Percentiles rank a stretch among this genome's conserved stretches.
Evolutionary conservation across 2,113 vertebrate genomes (phyloP).

Genomic region (Corydoras maculifer): DNA sequence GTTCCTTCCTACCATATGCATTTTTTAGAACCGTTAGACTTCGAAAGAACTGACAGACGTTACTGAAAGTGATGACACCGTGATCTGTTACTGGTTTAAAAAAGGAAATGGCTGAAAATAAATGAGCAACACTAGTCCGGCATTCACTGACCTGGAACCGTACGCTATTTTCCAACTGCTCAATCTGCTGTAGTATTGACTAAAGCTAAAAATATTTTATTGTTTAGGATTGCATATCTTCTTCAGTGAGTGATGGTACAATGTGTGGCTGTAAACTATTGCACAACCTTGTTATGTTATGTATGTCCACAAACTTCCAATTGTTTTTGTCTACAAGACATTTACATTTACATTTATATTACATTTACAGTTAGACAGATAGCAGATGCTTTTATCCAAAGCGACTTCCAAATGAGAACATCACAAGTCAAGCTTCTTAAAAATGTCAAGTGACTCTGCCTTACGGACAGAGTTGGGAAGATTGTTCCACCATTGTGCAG

Average conservation of each 20-base stretch:
- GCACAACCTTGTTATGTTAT: constrained; percentile 62
- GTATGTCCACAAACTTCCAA: constrained; percentile 55
- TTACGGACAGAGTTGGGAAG: too few relatives aligned
- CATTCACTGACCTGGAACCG: constrained; percentile 66
- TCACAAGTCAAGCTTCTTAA: too few relatives aligned
- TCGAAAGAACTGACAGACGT: constrained; percentile 12
- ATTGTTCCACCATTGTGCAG: too few relatives aligned
- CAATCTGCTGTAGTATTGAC: constrained; percentile 59
- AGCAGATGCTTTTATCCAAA: too few relatives aligned
- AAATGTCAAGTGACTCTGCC: too few relatives aligned
- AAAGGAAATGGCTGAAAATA: constrained; percentile 53
- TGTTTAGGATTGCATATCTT: constrained; percentile 63
- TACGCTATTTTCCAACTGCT: constrained; percentile 66
- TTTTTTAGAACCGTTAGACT: not conserved
- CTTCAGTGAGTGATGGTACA: constrained; percentile 56
- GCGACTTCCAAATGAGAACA: too few relatives aligned
- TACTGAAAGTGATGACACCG: constrained; percentile 17
- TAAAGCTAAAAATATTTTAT: constrained; percentile 57
- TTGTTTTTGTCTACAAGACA: constrained; percentile 9
- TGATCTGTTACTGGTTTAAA: constrained; percentile 27
- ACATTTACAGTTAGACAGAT: too few relatives aligned
- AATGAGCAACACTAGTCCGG: constrained; percentile 48
- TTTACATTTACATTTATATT: too few relatives aligned
- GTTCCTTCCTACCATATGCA: not conserved
- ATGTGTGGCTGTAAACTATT: constrained; percentile 59